phyloP scores from a whole-genome alignment of 2,113 vertebrate species.

The Xiphophorus couchianus region DNA sequence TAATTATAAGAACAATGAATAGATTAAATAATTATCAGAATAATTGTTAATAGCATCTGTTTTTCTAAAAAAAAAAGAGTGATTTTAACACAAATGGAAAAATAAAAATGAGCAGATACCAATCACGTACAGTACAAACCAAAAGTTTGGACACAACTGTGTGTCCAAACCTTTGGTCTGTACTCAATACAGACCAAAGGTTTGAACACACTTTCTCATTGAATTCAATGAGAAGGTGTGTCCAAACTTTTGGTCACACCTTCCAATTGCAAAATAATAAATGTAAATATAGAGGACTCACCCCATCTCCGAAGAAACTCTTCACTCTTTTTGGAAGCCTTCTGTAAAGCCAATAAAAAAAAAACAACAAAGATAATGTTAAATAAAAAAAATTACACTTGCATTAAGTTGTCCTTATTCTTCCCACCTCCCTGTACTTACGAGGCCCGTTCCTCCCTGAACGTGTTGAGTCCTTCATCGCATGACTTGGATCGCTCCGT shows the following conservation, averaged over 20 bases:
- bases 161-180: too few relatives aligned
- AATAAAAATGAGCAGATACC: not conserved
- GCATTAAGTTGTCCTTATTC: not conserved
- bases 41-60: not conserved
- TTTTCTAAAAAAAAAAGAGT: not conserved
- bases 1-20: too few relatives aligned
- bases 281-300: constrained; percentile 72
- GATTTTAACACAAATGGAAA: not conserved
- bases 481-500: constrained; percentile 97
- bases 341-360: constrained; percentile 75
- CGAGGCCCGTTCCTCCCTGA: constrained; percentile 89
- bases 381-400: not conserved
- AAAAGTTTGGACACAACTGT: too few relatives aligned
- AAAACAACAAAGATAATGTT: not conserved
- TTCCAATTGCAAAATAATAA: not conserved
- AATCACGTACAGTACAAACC: too few relatives aligned
- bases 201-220: too few relatives aligned
- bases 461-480: constrained; percentile 93
- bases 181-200: too few relatives aligned
- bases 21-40: not conserved
- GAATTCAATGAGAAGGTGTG: too few relatives aligned
- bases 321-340: constrained; percentile 91
- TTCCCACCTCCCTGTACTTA: constrained; percentile 58
- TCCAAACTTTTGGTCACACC: too few relatives aligned
- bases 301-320: constrained; percentile 96